Percentiles rank a stretch among this genome's conserved stretches.
Conservation (phyloP, 2,797 vertebrate genomes). For the Gymnocypris eckloni region DNA sequence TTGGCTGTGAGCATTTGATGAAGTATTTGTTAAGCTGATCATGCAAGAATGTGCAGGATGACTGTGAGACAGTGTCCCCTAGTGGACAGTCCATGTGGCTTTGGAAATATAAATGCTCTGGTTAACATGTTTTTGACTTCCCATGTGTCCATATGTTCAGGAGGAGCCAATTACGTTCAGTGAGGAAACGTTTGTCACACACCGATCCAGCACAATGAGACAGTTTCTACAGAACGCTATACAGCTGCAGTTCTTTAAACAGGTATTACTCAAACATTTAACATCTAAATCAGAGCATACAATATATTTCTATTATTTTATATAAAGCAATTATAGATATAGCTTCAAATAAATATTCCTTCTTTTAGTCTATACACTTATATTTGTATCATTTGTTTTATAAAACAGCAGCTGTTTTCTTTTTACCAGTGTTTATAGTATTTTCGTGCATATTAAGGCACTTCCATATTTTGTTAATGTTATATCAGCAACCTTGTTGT, state of each 20-base stretch:
- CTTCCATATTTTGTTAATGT: background rate
- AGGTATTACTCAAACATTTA: conserved; percentile 74
- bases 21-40: background rate
- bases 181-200: conserved; percentile 90
- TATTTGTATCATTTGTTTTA: background rate
- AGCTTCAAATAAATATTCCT: background rate
- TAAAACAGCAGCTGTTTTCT: background rate
- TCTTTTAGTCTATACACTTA: background rate
- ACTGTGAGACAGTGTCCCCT: conserved; percentile 15
- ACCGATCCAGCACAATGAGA: conserved; percentile 93
- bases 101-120: background rate
- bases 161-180: conserved; percentile 95
- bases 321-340: background rate
- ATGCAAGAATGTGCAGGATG: background rate
- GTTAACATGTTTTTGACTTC: background rate
- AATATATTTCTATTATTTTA: background rate
- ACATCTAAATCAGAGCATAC: background rate
- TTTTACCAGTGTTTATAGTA: background rate
- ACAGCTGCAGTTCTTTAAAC: conserved; percentile 97
- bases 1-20: conserved; percentile 13
- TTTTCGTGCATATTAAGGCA: background rate
- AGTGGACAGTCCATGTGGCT: background rate
- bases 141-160: conserved; percentile 68
- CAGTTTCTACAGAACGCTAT: conserved; percentile 96
- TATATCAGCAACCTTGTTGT: background rate